A percentile compares a stretch with the other conserved stretches of the same genome.
phyloP scores from a whole-genome alignment of 2,797 vertebrate genomes.

The Aldrovandia affinis region DNA sequence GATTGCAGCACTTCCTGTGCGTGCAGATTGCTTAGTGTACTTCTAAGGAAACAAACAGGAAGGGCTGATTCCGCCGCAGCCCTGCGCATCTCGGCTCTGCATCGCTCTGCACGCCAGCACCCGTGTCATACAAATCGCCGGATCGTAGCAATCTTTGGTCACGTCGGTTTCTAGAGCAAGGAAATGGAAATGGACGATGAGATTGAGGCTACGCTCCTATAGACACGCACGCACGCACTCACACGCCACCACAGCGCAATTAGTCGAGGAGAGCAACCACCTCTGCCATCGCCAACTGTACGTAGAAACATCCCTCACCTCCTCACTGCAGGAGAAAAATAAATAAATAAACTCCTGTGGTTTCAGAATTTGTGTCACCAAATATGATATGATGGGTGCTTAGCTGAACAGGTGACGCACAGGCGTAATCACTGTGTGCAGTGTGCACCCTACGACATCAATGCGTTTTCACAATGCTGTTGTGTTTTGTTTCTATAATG shows the following conservation, averaged over 20 bases:
- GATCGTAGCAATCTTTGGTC: not conserved
- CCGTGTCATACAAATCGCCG: not conserved
- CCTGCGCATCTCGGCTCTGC: not conserved
- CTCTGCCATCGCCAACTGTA: not conserved
- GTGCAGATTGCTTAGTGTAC: not conserved
- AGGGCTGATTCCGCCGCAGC: not conserved
- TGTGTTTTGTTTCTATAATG: not conserved
- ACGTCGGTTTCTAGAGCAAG: not conserved
- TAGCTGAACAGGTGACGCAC: not conserved
- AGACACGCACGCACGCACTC: not conserved
- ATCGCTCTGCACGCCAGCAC: not conserved
- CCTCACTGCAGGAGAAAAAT: not conserved
- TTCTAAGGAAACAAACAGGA: not conserved
- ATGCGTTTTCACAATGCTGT: not conserved
- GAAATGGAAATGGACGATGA: not conserved
- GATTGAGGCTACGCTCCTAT: not conserved
- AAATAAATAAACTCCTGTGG: not conserved
- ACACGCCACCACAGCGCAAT: not conserved
- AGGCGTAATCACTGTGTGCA: not conserved
- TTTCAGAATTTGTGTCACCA: not conserved
- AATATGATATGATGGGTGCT: not conserved
- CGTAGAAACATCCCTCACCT: not conserved
- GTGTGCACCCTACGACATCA: no score
- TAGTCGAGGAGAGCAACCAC: not conserved
- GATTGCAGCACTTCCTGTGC: not conserved